Evolutionary conservation across 2,113 vertebrate genomes (phyloP).

Genomic region (Poeciliopsis prolifica): DNA sequence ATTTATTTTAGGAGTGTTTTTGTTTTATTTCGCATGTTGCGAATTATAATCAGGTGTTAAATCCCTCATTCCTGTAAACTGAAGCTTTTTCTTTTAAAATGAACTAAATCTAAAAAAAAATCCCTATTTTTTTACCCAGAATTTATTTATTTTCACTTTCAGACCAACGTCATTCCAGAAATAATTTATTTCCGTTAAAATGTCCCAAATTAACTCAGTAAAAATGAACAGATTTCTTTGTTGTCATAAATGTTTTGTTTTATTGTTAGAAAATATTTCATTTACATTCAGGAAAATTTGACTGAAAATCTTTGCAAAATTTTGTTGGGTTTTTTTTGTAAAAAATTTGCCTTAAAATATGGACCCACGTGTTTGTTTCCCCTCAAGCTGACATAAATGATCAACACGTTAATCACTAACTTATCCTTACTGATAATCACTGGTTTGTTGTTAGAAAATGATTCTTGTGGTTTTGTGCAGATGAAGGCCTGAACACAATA

Average conservation of each 20-base stretch:
- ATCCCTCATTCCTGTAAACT: not conserved
- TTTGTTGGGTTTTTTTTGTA: not conserved
- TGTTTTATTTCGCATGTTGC: not conserved
- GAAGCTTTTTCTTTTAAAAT: not conserved
- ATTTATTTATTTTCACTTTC: too few species aligned
- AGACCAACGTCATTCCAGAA: too few species aligned
- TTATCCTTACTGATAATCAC: not conserved
- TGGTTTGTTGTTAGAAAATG: not conserved
- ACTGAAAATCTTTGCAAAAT: not conserved
- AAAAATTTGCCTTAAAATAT: not conserved
- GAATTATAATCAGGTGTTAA: not conserved
- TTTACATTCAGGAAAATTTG: too few species aligned
- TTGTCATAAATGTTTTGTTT: too few species aligned
- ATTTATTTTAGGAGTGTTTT: not conserved
- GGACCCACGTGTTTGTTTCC: not conserved
- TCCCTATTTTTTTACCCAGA: not conserved
- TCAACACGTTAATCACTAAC: too few species aligned
- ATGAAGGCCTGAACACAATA: not conserved
- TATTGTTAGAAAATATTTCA: too few species aligned
- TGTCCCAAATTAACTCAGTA: too few species aligned
- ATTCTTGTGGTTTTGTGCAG: not conserved
- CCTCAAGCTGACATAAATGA: too few species aligned
- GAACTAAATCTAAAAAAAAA: not conserved
- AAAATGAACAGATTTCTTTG: too few species aligned
- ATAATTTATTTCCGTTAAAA: too few species aligned